Percentiles rank a stretch among this genome's conserved stretches.
Conservation (phyloP, 2,113 vertebrate species). For the Cyprinodon variegatus region DNA sequence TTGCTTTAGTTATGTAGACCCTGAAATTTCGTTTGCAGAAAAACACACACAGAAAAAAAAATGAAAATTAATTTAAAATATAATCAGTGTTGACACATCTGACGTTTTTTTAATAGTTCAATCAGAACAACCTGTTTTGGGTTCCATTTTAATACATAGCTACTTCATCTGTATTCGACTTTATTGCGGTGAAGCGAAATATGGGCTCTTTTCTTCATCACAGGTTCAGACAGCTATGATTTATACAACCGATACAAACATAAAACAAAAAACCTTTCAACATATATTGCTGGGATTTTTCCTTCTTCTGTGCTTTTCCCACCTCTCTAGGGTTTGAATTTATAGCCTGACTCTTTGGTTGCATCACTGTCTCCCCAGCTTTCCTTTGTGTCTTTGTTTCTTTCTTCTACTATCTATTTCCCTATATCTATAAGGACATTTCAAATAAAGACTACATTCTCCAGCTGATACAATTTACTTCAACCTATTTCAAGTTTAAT, state of each 20-base stretch:
- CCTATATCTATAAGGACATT: neutral
- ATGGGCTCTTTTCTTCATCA: neutral
- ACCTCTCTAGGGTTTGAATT: constrained; percentile 24
- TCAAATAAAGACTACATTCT: neutral
- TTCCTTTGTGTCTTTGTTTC: constrained; percentile 65
- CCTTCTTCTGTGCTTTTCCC: constrained; percentile 8
- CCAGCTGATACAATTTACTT: neutral
- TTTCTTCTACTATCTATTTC: constrained; percentile 4
- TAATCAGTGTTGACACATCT: neutral
- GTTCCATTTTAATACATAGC: constrained; percentile 34
- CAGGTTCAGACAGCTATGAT: constrained; percentile 8
- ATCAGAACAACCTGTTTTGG: too few species aligned
- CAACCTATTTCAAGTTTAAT: neutral
- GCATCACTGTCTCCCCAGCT: constrained; percentile 35
- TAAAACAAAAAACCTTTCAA: constrained; percentile 1
- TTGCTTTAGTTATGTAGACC: neutral
- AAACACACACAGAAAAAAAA: neutral
- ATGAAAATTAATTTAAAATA: neutral
- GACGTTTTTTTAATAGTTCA: too few species aligned
- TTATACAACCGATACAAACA: neutral
- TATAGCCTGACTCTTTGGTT: constrained; percentile 42
- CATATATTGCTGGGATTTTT: constrained; percentile 2
- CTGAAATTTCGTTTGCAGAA: neutral
- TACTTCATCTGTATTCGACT: constrained; percentile 7
- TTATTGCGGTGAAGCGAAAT: neutral